Conservation (phyloP, 2,797 vertebrate species). For the Corythornis leucogaster region DNA sequence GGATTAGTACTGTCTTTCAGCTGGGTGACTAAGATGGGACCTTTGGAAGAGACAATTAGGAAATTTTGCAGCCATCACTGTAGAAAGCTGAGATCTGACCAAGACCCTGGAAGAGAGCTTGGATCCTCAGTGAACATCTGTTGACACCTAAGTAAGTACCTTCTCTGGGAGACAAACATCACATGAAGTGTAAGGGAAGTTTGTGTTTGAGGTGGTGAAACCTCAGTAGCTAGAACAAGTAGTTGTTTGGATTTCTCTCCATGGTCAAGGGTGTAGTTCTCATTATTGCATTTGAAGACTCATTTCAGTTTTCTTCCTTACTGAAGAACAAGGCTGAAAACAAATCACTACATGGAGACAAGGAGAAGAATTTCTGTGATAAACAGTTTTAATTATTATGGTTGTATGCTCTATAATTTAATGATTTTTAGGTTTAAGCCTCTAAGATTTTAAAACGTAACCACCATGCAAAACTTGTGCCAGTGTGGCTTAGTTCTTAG, state of each 20-base stretch:
- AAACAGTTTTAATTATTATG: not conserved
- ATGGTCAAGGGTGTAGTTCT: not conserved
- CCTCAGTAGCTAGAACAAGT: not conserved
- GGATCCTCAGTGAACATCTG: not conserved
- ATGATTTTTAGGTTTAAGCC: not conserved
- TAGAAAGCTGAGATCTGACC: not conserved
- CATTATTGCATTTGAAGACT: not conserved
- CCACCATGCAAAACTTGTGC: accelerated
- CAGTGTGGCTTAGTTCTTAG: not conserved
- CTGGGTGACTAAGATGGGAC: not conserved
- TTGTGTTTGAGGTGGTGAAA: not conserved
- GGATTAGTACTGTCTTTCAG: not conserved
- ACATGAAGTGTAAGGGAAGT: not conserved
- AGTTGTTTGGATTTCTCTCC: not conserved
- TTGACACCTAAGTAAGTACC: not conserved
- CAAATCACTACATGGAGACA: not conserved
- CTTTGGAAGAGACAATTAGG: not conserved
- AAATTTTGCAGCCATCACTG: not conserved
- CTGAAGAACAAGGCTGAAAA: not conserved
- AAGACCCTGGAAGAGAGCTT: not conserved
- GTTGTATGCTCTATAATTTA: not conserved
- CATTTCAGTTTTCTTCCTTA: not conserved
- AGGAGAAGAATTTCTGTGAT: not conserved
- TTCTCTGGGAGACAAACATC: not conserved
- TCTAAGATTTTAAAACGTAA: not conserved